These are phyloP conservation scores for Bos taurus DNA, from an alignment of 2,113 vertebrate species.

Conservation along the genomic window ARS-UCD2.0 NC_037354.1:17278501-17279000, in stretches of 20 bases:
- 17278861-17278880: not conserved
- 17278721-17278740: not conserved
- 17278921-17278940: not conserved
- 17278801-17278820: not conserved
- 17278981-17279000: not conserved
- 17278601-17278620: slow-evolving; percentile 20
- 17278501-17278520: slow-evolving; percentile 22
- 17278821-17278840: not conserved
- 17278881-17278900: not conserved
- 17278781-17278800: not conserved
- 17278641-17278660: not conserved
- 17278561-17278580: not conserved
- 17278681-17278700: not conserved
- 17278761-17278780: not conserved
- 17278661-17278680: not conserved
- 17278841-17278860: not conserved
- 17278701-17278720: not conserved
- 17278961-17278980: not conserved
- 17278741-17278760: not conserved
- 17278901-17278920: not conserved
- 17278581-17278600: not conserved
- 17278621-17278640: not conserved
- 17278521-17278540: not conserved
- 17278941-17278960: not conserved
- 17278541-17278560: not conserved